Conservation (phyloP, 2,888 invertebrate genomes). For the Pycnomerus fuliginosus region DNA sequence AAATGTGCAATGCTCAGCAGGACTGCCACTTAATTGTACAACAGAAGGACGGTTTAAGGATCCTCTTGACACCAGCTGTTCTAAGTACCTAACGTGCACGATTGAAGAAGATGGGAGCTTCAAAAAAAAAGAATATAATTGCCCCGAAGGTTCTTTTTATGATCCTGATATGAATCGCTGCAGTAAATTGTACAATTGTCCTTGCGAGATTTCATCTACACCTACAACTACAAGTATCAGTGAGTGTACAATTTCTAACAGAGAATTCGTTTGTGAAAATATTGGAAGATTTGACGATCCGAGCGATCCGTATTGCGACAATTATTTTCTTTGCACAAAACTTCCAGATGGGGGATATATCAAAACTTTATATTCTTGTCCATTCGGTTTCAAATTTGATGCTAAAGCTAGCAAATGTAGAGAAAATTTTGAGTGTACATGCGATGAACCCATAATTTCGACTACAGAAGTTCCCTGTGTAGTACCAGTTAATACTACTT, state of each 20-base stretch:
- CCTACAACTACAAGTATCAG: not conserved
- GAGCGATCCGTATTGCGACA: not conserved
- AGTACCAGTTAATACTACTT: too few relatives aligned
- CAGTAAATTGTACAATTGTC: not conserved
- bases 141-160: not conserved
- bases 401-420: not conserved
- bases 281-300: not conserved
- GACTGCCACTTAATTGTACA: not conserved
- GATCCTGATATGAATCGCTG: not conserved
- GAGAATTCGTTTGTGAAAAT: not conserved
- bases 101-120: not conserved
- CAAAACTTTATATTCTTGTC: not conserved
- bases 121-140: not conserved
- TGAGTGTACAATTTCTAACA: not conserved
- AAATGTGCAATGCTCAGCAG: not conserved
- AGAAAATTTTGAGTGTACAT: not conserved
- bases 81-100: not conserved
- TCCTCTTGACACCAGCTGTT: not conserved
- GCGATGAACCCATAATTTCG: too few relatives aligned
- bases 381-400: not conserved
- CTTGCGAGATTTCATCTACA: not conserved
- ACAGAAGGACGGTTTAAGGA: not conserved
- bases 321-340: not conserved
- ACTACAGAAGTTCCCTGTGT: too few relatives aligned
- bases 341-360: not conserved